Evolutionary conservation across 2,113 vertebrate genomes (phyloP), one percentile per base, ranked within the genome.

Genomic region (Tautogolabrus adspersus): DNA sequence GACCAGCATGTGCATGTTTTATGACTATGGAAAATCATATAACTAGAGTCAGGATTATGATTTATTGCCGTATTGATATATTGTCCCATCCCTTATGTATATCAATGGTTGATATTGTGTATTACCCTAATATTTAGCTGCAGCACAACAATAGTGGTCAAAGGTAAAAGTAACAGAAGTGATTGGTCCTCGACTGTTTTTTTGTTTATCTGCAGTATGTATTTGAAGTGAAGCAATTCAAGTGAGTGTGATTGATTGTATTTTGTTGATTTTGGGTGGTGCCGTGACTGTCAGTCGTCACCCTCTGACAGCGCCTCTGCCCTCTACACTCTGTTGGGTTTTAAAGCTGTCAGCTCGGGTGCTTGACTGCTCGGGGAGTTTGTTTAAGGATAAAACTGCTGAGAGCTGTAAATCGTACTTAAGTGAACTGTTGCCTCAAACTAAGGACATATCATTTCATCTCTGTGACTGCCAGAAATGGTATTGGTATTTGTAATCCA

Each of bases 241-340:
- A 71, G 64, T 58, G 42, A 52, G 64, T 67, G 78, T 81, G 84
- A 84, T 55, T 72, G 90, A 82, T 72, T 55, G 68, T 51, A 59
- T 80, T 79, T 61, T 63, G 65, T 78, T 70, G 19, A 61, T 65
- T 85, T 87, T 84, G 64, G 8, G 47, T 58, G 40, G 52, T 57
- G 23, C 18, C 66, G 61, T 89, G 79, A 87, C 72, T 80, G 86
- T 83, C 82, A 77, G 58, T 81, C 66, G 34, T 85, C 84, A 86
- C 65, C 70, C 46, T 80, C 65, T 90, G 91, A 87, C 86, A 83
- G 88, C 66, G 12, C 77, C 84, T 90, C 75, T 89, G 87, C 88
- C 84, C 85, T 85, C 59, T 19, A 70, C 47, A 82, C 82, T 80
- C 85, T 87, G 79, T 49, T 77, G 83, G 89, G 84, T 80, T 83